phyloP scores from a whole-genome alignment of 1,140 invertebrate genomes.

The Globodera rostochiensis region DNA sequence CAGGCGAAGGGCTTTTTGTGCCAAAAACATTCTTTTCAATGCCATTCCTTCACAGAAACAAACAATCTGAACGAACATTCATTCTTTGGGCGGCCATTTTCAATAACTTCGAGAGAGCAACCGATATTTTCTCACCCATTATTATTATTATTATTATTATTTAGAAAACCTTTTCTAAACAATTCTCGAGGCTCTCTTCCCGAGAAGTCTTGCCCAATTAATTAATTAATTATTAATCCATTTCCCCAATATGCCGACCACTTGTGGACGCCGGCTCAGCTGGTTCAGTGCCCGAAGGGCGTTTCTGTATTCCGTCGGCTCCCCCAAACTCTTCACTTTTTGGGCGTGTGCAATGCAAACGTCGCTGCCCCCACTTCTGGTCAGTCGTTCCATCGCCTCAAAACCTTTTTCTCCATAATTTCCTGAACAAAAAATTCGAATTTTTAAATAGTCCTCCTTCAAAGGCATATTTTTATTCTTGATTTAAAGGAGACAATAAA shows the following conservation, averaged over 20 bases:
- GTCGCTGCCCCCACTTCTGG: constrained; percentile 68
- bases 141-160: no score
- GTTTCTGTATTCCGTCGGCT: constrained; percentile 68
- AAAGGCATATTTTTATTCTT: no score
- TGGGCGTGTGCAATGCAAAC: constrained; percentile 76
- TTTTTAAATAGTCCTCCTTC: neutral
- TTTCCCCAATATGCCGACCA: constrained; percentile 58
- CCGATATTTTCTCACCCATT: no score
- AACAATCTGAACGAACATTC: constrained; percentile 78
- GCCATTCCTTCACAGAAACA: constrained; percentile 82
- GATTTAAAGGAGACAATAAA: no score
- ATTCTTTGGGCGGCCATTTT: constrained; percentile 44
- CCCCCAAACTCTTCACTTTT: constrained; percentile 63
- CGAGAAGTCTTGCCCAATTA: neutral
- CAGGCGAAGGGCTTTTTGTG: constrained; percentile 69
- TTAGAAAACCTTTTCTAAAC: no score
- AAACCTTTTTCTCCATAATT: constrained; percentile 83
- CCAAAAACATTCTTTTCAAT: constrained; percentile 74
- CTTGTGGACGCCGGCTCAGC: constrained; percentile 71
- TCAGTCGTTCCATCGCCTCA: constrained; percentile 74
- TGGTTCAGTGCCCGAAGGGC: constrained; percentile 73
- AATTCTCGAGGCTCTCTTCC: no score
- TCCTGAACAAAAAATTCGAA: constrained; percentile 68
- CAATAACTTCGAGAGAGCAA: no score
- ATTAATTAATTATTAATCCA: neutral